Base-by-base conservation (phyloP, 2,888 invertebrate genomes). In the Boloria selene region DNA sequence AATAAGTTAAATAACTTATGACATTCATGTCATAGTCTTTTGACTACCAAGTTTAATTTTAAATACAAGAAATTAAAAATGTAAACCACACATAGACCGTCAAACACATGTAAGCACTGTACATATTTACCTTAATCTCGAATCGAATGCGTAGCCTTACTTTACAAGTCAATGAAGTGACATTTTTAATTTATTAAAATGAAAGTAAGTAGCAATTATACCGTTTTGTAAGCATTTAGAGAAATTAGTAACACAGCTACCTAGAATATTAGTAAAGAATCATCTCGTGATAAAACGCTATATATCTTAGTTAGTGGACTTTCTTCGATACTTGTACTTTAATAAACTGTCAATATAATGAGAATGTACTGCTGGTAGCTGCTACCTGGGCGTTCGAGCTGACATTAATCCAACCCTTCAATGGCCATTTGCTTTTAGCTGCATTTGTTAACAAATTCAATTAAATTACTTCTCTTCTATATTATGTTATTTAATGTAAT, bases 331-430 rank as follows among this genome's bases (percentile, higher is more conserved):
- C 61, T 68, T 65, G 68, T 70, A 64, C 64, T 68, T 70, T 70
- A 70, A 68, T 70, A 68, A 64, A 65, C 63, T 70, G 70, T 70
- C 68, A 64, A 17, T 14, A 61, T 70, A 70, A 70, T 70, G 70
- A 70, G 70, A 68, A 70, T 68, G 65, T 70, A 70, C 60, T 65
- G 63, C 65, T 59, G 58, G 63, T 61, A 53, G 49, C 50, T 50
- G 68, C 70, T 63, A 67, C 58, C 61, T 60, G 61, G 38, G 47
- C 66, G 49, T 56, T 42, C 59, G 65, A 44, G 59, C 31, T 61
- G 68, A 70, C 70, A 58, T 44, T 68, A 70, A 70, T 70, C 64
- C 70, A 61, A 56, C 55, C 68, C 64, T 68, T 65, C 58, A 51
- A 65, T 61, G 61, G 70, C 54, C 61, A 54, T 70, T 70, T 59